phyloP scores from a whole-genome alignment of 2,888 invertebrate species.

The Cryptophagus acutangulus region DNA sequence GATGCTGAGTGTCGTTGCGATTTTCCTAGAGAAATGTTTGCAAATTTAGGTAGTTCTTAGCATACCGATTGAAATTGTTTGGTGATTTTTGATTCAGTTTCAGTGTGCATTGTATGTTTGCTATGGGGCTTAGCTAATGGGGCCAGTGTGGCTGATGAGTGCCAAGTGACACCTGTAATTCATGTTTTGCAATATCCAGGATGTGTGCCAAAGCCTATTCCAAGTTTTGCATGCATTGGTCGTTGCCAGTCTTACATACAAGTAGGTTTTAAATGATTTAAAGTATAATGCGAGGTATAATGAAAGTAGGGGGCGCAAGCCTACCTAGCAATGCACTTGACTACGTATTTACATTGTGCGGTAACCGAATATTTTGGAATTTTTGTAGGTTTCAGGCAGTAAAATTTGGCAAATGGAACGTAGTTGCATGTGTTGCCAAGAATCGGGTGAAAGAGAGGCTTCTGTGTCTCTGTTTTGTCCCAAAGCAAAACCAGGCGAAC shows the following conservation, averaged over 20 bases:
- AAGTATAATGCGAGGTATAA: too few relatives aligned
- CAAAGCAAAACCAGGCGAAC: conserved; percentile 79
- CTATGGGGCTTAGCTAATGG: conserved; percentile 40
- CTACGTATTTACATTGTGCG: background rate
- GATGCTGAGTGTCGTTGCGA: conserved; percentile 10
- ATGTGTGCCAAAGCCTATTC: conserved; percentile 88
- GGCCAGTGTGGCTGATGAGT: conserved; percentile 62
- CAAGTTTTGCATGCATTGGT: conserved; percentile 89
- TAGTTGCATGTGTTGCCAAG: conserved; percentile 93
- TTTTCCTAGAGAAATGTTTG: conserved; percentile 17
- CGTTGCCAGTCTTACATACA: conserved; percentile 88
- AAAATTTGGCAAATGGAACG: conserved; percentile 96
- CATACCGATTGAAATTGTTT: too few relatives aligned
- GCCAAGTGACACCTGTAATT: conserved; percentile 86
- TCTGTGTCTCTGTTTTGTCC: conserved; percentile 84
- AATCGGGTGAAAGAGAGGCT: conserved; percentile 87
- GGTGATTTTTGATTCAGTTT: conserved; percentile 23
- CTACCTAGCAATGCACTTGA: too few relatives aligned
- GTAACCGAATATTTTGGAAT: conserved; percentile 1
- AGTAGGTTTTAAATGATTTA: conserved; percentile 55
- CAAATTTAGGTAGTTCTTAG: conserved; percentile 7
- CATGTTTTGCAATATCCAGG: conserved; percentile 88
- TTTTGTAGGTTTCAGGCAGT: conserved; percentile 78
- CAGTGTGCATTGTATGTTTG: conserved; percentile 29
- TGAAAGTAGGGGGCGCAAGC: too few relatives aligned